Percentiles rank a stretch among this genome's conserved stretches.
phyloP scores from a whole-genome alignment of 2,888 invertebrate species.

The Drosophila cognata region DNA sequence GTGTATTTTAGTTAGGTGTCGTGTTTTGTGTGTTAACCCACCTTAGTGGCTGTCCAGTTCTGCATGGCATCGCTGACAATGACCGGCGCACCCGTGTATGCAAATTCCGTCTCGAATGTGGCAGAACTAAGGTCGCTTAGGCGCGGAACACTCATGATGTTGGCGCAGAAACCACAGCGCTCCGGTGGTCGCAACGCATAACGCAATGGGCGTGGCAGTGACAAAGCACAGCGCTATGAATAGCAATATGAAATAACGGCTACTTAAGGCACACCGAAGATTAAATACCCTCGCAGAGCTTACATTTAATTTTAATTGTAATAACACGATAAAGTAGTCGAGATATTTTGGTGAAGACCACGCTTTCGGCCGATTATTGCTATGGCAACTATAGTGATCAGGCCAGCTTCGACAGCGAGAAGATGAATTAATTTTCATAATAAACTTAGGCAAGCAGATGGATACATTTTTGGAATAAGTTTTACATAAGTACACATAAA shows the following conservation, averaged over 20 bases:
- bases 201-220: slow-evolving; percentile 74
- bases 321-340: neutral
- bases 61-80: slow-evolving; percentile 93
- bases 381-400: neutral
- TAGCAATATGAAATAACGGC: neutral
- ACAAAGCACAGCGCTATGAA: slow-evolving; percentile 66
- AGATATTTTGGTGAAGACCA: neutral
- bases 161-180: slow-evolving; percentile 91
- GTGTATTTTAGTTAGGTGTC: neutral
- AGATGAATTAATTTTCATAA: neutral
- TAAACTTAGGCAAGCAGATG: too few species aligned
- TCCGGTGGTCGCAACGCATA: slow-evolving; percentile 90
- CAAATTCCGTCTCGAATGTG: slow-evolving; percentile 90
- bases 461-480: too few species aligned
- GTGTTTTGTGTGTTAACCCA: slow-evolving; percentile 55
- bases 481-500: too few species aligned
- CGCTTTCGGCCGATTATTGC: too few species aligned
- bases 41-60: slow-evolving; percentile 92
- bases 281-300: neutral
- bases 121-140: slow-evolving; percentile 88
- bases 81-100: slow-evolving; percentile 92
- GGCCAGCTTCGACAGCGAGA: neutral
- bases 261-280: neutral
- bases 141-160: slow-evolving; percentile 88
- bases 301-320: neutral